These are phyloP conservation scores for Buceros bicornis DNA, from an alignment of 2,797 vertebrate genomes.

Conservation along the genomic window DNA sequence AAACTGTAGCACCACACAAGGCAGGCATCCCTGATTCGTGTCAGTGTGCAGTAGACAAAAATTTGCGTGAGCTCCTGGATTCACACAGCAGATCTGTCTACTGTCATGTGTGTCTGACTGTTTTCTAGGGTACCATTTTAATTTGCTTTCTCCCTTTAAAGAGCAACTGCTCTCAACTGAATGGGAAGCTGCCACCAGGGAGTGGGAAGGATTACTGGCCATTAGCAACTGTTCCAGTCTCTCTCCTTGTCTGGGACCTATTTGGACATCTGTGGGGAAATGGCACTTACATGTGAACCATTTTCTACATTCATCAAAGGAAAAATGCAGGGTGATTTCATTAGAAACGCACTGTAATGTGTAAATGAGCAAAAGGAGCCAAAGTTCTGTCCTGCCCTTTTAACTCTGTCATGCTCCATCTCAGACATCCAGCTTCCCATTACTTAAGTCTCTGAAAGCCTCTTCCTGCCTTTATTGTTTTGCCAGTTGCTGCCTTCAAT, in stretches of 20 bases:
- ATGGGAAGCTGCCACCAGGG: not conserved
- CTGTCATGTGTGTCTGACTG: not conserved
- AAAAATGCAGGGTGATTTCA: not conserved
- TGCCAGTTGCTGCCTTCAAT: conserved; percentile 51
- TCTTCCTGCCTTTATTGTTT: conserved; percentile 65
- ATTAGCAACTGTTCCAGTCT: not conserved
- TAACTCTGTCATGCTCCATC: conserved; percentile 28
- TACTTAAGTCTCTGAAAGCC: conserved; percentile 9
- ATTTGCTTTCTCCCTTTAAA: not conserved
- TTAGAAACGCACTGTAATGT: not conserved
- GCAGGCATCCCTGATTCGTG: not conserved
- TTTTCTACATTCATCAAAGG: conserved; percentile 24
- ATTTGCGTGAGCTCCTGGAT: not conserved
- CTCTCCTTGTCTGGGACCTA: not conserved
- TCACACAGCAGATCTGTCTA: not conserved
- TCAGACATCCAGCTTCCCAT: conserved; percentile 32
- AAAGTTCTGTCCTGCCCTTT: conserved; percentile 19
- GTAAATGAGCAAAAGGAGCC: not conserved
- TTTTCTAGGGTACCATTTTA: accelerated
- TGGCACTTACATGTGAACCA: conserved; percentile 1
- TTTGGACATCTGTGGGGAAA: conserved; percentile 36
- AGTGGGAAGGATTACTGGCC: not conserved
- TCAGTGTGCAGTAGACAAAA: not conserved
- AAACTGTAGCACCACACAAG: accelerated
- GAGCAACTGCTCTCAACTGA: not conserved